A percentile compares a stretch with the other conserved stretches of the same genome.
Evolutionary conservation across 1,140 invertebrate species (phyloP).

Genomic region (Caenorhabditis briggsae): DNA sequence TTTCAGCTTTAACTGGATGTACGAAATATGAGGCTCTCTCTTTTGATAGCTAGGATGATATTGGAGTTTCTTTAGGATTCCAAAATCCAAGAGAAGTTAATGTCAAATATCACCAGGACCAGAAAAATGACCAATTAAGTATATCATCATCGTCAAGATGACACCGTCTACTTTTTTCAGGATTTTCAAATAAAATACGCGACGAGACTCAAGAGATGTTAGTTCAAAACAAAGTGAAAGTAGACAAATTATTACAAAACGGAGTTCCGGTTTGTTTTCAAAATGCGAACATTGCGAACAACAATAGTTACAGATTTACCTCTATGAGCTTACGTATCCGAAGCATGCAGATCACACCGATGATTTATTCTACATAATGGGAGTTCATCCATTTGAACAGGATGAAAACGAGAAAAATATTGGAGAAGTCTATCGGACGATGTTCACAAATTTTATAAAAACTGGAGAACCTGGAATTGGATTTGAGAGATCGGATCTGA

Average conservation of each 20-base stretch:
- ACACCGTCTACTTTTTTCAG: neutral
- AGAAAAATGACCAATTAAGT: neutral
- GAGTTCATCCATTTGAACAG: constrained; percentile 45
- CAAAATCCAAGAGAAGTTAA: neutral
- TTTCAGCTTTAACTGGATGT: constrained; percentile 22
- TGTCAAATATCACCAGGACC: neutral
- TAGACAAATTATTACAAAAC: neutral
- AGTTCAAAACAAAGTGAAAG: neutral
- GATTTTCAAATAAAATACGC: neutral
- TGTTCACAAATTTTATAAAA: constrained; percentile 53
- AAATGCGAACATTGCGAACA: neutral
- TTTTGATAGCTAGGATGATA: neutral
- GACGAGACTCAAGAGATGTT: constrained; percentile 3
- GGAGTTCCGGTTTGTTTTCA: neutral
- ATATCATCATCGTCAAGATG: neutral
- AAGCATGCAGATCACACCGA: constrained; percentile 55
- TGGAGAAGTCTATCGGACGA: constrained; percentile 7
- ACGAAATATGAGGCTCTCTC: neutral
- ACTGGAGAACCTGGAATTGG: constrained; percentile 21
- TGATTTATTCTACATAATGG: constrained; percentile 56
- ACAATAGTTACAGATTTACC: neutral
- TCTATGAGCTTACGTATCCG: constrained; percentile 17
- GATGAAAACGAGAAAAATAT: constrained; percentile 57
- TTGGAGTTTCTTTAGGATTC: neutral
- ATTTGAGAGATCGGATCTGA: neutral